Base-by-base conservation (phyloP, 2,797 vertebrate species). In the Sebastes cheni region DNA sequence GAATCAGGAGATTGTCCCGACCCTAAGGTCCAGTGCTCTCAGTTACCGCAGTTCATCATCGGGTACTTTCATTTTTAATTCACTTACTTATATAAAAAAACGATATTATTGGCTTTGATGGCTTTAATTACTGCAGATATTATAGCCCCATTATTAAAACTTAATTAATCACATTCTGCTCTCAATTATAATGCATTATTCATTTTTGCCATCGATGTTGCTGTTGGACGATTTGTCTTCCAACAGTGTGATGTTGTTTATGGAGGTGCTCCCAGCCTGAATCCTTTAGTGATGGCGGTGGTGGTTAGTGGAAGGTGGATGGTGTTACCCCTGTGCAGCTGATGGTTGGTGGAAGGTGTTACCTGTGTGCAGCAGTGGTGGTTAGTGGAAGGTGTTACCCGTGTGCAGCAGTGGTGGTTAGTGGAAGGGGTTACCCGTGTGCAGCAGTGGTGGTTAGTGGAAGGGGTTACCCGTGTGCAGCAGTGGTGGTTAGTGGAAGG, bases 111-210 rank as follows among this genome's bases (percentile, higher is more conserved):
- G 27, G 29, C 32, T 62, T 60, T 18, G 8, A 50, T 25, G 27
- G 18, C 25, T 27, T 72, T 25, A 18, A 67, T 61, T 27, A 52
- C 55, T 67, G 39, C 18, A 39, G 39, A 18, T 58, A 13, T 20
- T 32, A 7, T 16, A 54, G 6, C 20, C 42, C 20, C 54, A 22
- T 64, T 50, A 61, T 46, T 22, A 0, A 16, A 20, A 1, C 5
- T 62, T 64, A 61, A 67, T 22, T 2, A 62, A 13, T 85, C 2
- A n/a, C 12, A 39, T 29, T 56, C 32, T 61, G 54, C 60, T 46
- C 16, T 68, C 18, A 25, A 82, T 64, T 36, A 32, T 9, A 25
- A 75, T 20, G 32, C 11, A 72, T 72, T 25, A 56, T 56, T 62
- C 1, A 81, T 73, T 69, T 69, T 32, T 14, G 25, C 59, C 7